phyloP scores from a whole-genome alignment of 2,888 invertebrate genomes.

The Axea sp. region DNA sequence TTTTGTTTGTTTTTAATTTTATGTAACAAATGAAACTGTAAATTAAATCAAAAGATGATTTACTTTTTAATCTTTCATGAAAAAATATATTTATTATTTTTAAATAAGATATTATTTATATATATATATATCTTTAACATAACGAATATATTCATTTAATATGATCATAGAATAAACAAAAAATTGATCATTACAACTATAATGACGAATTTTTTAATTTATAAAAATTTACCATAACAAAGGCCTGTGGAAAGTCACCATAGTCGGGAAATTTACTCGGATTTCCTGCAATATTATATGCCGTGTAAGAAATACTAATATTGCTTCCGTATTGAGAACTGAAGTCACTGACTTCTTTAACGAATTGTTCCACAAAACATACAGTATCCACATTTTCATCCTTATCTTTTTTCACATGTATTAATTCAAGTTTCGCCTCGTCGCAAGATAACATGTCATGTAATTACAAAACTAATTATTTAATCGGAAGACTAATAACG shows the following conservation, averaged over 20 bases:
- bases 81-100: too few relatives aligned
- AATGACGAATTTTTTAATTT: too few relatives aligned
- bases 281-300: conserved; percentile 90
- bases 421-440: conserved; percentile 72
- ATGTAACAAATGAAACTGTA: too few relatives aligned
- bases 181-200: too few relatives aligned
- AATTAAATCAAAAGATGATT: too few relatives aligned
- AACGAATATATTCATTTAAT: too few relatives aligned
- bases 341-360: conserved; percentile 88
- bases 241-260: conserved; percentile 94
- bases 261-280: conserved; percentile 92
- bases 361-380: conserved; percentile 87
- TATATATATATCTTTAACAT: too few relatives aligned
- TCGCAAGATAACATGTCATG: conserved; percentile 75
- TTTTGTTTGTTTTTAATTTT: too few relatives aligned
- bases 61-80: too few relatives aligned
- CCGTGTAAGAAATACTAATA: conserved; percentile 92
- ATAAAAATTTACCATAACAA: conserved; percentile 93
- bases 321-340: conserved; percentile 95
- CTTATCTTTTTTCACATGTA: conserved; percentile 71
- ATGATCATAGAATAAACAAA: too few relatives aligned
- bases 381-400: conserved; percentile 70
- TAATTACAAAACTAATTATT: conserved; percentile 17
- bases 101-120: too few relatives aligned
- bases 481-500: not conserved